Conservation (phyloP, 2,888 invertebrate genomes). For the Dryadula phaetusa region DNA sequence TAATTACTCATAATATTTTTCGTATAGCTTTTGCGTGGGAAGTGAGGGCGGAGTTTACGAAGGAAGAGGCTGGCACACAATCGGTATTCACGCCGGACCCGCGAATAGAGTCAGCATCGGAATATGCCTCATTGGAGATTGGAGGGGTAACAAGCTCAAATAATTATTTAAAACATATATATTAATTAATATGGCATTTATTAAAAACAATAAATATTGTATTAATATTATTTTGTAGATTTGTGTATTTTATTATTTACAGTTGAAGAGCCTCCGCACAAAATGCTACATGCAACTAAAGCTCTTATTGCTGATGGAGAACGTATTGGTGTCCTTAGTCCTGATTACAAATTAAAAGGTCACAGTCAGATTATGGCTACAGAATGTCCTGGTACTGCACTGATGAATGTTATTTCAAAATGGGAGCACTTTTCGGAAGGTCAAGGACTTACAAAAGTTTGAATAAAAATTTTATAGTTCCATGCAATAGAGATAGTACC, state of each 20-base stretch:
- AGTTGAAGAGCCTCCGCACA: conserved; percentile 84
- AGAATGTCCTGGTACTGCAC: conserved; percentile 87
- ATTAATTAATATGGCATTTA: background rate
- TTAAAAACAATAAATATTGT: background rate
- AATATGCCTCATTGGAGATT: conserved; percentile 89
- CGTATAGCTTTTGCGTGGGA: conserved; percentile 87
- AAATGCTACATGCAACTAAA: conserved; percentile 83
- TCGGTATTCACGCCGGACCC: conserved; percentile 89
- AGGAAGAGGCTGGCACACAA: conserved; percentile 88
- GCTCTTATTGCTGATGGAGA: conserved; percentile 85
- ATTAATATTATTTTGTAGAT: background rate
- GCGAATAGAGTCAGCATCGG: conserved; percentile 86
- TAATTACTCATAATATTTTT: conserved; percentile 16
- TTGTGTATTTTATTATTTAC: conserved; percentile 36
- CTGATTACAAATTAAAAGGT: conserved; percentile 86
- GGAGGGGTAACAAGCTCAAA: conserved; percentile 84
- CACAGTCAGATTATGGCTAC: conserved; percentile 82
- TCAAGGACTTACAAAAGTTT: conserved; percentile 22
- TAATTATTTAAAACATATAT: background rate
- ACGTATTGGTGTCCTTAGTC: conserved; percentile 78
- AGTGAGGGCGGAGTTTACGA: conserved; percentile 89
- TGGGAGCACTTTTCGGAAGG: conserved; percentile 82
- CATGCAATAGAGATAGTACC: background rate
- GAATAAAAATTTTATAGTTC: background rate
- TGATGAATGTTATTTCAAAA: conserved; percentile 84